Base-by-base conservation (phyloP, 2,797 vertebrate species). In the Acrossocheilus fasciatus region DNA sequence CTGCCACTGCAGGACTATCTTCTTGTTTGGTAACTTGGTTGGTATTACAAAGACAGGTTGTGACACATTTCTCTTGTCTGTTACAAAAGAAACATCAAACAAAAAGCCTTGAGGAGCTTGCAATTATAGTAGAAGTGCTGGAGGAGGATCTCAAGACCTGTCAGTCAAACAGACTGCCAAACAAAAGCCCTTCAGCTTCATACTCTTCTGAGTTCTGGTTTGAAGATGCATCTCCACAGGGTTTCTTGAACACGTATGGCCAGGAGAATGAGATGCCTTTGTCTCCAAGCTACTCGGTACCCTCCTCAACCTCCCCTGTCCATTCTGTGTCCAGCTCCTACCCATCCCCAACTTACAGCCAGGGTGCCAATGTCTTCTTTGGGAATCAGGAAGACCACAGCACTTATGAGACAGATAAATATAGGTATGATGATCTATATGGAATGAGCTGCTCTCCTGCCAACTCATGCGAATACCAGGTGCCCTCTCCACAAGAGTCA, bases 71-170 rank as follows among this genome's bases (percentile, higher is more conserved):
- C 52, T 36, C 17, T 26, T 90, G 10, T 80, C 6, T 84, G 59
- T 92, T 92, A 14, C 91, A 97, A 96, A 92, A 78, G 87, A 96
- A 94, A 88, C 84, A 75, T 64, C 86, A 90, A 1, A 57, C 88
- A 0, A 93, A 94, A 75, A 93, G 94, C 89, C 89, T 95, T 83
- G 97, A 97, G 90, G 96, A 97, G 89, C 92, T 97, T 30, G 95
- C 96, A 36, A 95, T 96, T 43, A 94, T 97, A 23, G 91, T 97
- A 2, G 97, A 98, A 91, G 96, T 97, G 4, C 92, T 98, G 87
- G 96, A 97, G 89, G 96, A 97, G 81, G 96, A 98, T 64, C 93
- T 98, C 34, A 95, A 90, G 86, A 91, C 88, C 7, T 72, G 91
- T 36, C 89, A 70, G 26, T 78, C 69, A 30, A 81, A 78, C 73